Percentiles rank a stretch among this genome's conserved stretches.
phyloP scores from a whole-genome alignment of 2,113 vertebrate genomes.

The Burhinus bistriatus region DNA sequence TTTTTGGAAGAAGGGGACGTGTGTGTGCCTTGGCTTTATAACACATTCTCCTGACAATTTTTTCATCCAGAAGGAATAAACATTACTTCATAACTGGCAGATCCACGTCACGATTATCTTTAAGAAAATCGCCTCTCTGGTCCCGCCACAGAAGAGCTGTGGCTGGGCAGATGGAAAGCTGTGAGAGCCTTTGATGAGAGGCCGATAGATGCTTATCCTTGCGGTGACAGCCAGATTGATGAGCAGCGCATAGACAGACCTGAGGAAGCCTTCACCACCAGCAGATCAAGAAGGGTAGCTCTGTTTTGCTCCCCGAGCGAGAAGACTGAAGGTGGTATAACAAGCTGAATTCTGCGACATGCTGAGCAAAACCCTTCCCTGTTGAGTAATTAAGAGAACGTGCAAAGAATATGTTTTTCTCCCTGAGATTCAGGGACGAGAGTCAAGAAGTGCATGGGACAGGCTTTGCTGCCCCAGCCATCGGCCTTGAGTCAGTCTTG shows the following conservation, averaged over 20 bases:
- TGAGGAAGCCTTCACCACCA: neutral
- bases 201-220: neutral
- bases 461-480: neutral
- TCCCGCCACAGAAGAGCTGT: neutral
- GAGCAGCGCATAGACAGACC: accelerated
- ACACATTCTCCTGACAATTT: neutral
- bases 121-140: neutral
- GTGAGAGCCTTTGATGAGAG: neutral
- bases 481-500: accelerated
- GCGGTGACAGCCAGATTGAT: neutral
- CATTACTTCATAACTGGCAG: neutral
- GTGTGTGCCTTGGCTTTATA: neutral
- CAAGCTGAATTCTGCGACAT: neutral
- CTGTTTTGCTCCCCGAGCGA: neutral
- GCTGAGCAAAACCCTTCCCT: neutral
- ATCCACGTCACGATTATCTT: neutral
- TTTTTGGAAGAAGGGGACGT: neutral
- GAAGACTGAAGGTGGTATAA: neutral
- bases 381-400: neutral
- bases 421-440: neutral
- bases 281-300: neutral
- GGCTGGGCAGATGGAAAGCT: neutral
- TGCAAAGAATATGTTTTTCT: neutral
- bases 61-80: neutral
- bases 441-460: neutral